These are phyloP conservation scores for Pteronura brasiliensis DNA, from an alignment of 2,113 vertebrate genomes.

Conservation along the genomic window DNA sequence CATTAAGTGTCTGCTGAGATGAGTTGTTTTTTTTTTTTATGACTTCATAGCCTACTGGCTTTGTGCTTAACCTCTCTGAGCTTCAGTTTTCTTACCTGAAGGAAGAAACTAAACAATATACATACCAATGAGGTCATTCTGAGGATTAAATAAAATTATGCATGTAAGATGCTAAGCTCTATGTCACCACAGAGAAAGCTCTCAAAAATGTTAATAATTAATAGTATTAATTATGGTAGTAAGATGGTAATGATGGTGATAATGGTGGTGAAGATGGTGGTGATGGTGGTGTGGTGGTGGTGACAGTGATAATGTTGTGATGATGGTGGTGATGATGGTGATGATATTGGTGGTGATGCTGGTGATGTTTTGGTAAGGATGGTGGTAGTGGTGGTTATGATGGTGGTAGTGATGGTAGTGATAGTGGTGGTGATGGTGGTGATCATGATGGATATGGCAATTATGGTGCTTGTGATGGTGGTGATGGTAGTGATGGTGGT, in stretches of 20 bases:
- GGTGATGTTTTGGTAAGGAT: neutral
- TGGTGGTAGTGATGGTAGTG: rapidly evolving
- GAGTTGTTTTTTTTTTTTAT: neutral
- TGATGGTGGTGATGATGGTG: rapidly evolving
- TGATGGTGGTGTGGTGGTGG: rapidly evolving
- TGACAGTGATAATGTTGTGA: neutral
- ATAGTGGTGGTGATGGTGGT: rapidly evolving
- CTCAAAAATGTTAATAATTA: neutral
- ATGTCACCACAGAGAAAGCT: neutral
- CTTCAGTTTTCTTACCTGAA: neutral
- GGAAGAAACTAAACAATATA: neutral
- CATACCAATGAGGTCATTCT: neutral
- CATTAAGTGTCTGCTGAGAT: neutral
- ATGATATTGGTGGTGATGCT: rapidly evolving
- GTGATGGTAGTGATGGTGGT: rapidly evolving
- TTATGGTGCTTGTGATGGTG: neutral
- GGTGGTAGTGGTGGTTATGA: rapidly evolving
- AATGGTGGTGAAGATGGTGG: rapidly evolving
- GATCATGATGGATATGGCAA: neutral
- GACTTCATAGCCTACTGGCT: neutral
- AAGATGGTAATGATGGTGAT: neutral
- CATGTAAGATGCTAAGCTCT: neutral
- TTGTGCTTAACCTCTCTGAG: neutral
- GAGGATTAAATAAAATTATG: neutral
- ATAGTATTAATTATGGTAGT: neutral